Percentiles rank a stretch among this genome's conserved stretches.
Conservation (phyloP, 37 sponge, comb jelly and placozoan species). For the Hexactinellida sp. region DNA sequence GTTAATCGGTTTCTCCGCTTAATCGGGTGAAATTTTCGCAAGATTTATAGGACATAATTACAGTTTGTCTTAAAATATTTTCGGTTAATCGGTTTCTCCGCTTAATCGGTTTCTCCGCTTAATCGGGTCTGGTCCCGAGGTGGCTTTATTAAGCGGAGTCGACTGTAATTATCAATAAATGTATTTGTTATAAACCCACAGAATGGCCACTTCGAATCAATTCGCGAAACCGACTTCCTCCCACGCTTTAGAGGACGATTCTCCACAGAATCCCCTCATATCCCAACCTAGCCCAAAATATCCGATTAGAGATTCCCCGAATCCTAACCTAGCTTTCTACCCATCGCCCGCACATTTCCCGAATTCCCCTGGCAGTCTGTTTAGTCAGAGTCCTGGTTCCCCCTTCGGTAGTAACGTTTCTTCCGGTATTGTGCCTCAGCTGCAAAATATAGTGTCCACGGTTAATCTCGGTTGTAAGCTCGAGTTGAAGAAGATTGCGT, state of each 20-base stretch:
- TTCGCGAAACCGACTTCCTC: not conserved
- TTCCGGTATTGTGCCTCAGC: constrained; percentile 53
- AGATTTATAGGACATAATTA: no score
- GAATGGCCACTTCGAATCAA: not conserved
- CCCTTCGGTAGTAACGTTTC: not conserved
- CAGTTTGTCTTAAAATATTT: no score
- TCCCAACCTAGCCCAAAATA: not conserved
- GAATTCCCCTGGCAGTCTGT: not conserved
- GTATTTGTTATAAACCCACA: no score
- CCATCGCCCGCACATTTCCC: not conserved
- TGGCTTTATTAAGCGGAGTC: no score
- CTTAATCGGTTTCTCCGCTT: no score
- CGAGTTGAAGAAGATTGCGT: constrained; percentile 88
- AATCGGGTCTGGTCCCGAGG: no score
- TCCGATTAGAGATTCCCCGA: not conserved
- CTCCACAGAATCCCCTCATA: not conserved
- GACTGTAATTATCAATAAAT: no score
- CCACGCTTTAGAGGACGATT: not conserved
- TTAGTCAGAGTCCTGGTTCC: constrained; percentile 9
- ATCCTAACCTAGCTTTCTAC: not conserved
- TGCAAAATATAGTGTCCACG: constrained; percentile 96
- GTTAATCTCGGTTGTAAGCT: constrained; percentile 86
- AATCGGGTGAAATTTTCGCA: no score
- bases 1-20: no score
- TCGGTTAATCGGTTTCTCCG: no score